Base-by-base conservation (phyloP, 2,888 invertebrate species). In the Cremastobaeus sp. region DNA sequence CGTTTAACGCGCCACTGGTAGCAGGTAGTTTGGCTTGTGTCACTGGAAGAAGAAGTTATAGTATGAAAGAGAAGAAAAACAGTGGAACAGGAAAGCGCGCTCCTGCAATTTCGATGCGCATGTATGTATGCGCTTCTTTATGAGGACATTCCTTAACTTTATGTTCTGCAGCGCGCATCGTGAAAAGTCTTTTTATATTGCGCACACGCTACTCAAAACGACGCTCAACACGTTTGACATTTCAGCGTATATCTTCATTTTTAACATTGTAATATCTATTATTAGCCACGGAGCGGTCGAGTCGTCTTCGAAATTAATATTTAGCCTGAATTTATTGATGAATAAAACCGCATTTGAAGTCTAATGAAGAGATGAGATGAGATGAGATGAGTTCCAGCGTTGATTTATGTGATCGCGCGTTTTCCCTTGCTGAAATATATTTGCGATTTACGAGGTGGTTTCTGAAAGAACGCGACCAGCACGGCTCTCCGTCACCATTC, bases 81-180 rank as follows among this genome's bases (percentile, higher is more conserved):
- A 60, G 72, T 50, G 55, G 41, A 70, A 57, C 72, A 52, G 64
- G 69, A 75, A 66, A 68, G 73, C 69, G 71, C 73, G 72, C 55
- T 69, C 73, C 50, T 73, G 82, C 81, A 82, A 83, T 84, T 84
- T 81, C 81, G 79, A 82, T 83, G 83, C 83, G 84, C 82, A 83
- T 84, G 81, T 81, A 83, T 84, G 81, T 81, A 79, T 78, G 75
- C 62, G 76, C 73, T 81, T 81, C 82, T 84, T 84, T 84, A 84
- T 78, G 83, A 81, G 78, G 70, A 79, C 81, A 79, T 81, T 82
- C 78, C 78, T 83, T 82, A 71, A 69, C 68, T 50, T 69, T 78
- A 70, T 55, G 62, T 74, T 71, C 75, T 70, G 73, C 57, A 34
- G 50, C 52, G 20, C 32, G 47, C 66, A 66, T 39, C 50, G 48